Conservation (phyloP, 1,140 invertebrate species). For the Lordiphosa mommai region DNA sequence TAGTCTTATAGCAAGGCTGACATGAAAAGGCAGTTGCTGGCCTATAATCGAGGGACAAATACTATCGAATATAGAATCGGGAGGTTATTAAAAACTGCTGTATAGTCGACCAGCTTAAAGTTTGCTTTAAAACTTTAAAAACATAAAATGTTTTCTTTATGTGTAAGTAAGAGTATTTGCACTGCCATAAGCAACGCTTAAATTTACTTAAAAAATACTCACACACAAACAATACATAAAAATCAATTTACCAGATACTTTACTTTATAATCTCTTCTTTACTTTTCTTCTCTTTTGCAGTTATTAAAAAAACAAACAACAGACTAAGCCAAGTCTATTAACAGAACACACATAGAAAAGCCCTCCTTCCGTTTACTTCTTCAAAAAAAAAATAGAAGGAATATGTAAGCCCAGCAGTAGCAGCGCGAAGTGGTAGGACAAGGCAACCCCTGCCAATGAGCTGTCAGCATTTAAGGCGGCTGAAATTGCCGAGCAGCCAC, state of each 20-base stretch:
- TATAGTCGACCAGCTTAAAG: too few species aligned
- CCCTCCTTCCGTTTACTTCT: neutral
- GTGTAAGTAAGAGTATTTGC: too few species aligned
- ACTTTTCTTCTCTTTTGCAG: constrained; percentile 56
- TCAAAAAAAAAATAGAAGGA: constrained; percentile 1
- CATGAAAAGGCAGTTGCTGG: too few species aligned
- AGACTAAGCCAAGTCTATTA: constrained; percentile 61
- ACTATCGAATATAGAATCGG: too few species aligned
- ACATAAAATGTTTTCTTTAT: too few species aligned
- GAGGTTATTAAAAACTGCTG: too few species aligned
- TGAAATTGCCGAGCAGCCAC: constrained; percentile 15
- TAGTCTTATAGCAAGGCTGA: too few species aligned
- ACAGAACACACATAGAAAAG: constrained; percentile 46
- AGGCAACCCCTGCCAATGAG: constrained; percentile 48
- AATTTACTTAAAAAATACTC: too few species aligned
- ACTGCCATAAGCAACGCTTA: too few species aligned
- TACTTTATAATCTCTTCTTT: constrained; percentile 42
- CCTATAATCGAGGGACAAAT: too few species aligned
- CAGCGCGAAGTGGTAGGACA: constrained; percentile 12
- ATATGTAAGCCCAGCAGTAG: neutral
- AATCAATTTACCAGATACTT: constrained; percentile 60
- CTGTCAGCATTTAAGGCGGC: constrained; percentile 29
- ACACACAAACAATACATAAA: constrained; percentile 9
- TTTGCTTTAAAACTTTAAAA: too few species aligned
- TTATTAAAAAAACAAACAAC: constrained; percentile 57